These are phyloP conservation scores for Xiphorhynchus erythropygius DNA, from an alignment of 2,797 vertebrate species.

Conservation along the genomic window DNA sequence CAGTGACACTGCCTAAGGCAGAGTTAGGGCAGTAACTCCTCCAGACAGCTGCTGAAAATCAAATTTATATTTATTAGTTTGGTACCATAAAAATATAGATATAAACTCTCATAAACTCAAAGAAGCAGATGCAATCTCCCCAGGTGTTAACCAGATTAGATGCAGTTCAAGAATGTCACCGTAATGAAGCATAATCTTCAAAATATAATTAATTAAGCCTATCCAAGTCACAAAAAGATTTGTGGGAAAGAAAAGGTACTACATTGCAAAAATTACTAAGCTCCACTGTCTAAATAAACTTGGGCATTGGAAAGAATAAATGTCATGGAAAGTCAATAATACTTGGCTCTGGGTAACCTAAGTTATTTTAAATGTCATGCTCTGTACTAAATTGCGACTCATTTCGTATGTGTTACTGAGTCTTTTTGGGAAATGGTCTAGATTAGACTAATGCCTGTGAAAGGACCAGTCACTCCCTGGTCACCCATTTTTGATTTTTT, in stretches of 20 bases:
- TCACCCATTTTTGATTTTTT: background rate
- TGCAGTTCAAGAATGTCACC: background rate
- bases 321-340: slow-evolving; percentile 49
- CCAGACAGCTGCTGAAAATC: background rate
- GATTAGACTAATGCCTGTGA: background rate
- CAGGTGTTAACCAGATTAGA: background rate
- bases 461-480: background rate
- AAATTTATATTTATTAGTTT: background rate
- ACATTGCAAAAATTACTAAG: background rate
- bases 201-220: background rate
- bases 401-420: background rate
- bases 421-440: background rate
- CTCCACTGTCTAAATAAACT: background rate
- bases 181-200: background rate
- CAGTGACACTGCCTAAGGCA: background rate
- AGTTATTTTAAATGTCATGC: slow-evolving; percentile 41
- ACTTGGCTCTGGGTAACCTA: background rate
- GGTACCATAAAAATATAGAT: background rate
- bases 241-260: background rate
- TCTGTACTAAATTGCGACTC: slow-evolving; percentile 16
- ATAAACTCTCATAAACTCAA: background rate
- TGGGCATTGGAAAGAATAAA: background rate
- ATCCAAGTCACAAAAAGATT: background rate
- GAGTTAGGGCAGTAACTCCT: background rate
- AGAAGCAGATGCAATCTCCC: background rate